These are phyloP conservation scores for Drosophila tanythrix DNA, from an alignment of 2,888 invertebrate genomes.

Conservation along the genomic window DNA sequence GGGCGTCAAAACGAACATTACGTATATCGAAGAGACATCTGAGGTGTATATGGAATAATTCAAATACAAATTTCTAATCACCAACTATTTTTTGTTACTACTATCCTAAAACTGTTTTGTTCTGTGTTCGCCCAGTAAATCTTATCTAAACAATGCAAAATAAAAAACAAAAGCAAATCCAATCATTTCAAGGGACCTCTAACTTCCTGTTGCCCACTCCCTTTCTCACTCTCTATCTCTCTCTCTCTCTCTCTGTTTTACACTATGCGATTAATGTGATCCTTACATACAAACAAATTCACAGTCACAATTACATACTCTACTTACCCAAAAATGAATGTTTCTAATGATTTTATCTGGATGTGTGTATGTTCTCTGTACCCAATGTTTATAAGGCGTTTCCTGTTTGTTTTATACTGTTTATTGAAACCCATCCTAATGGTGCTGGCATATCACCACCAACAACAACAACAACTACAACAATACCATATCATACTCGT, in stretches of 20 bases:
- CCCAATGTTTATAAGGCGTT: slow-evolving; percentile 44
- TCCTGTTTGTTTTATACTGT: slow-evolving; percentile 45
- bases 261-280: slow-evolving; percentile 45
- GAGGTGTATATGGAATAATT: slow-evolving; percentile 88
- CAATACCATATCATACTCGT: slow-evolving; percentile 32
- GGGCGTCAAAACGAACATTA: slow-evolving; percentile 97
- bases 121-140: slow-evolving; percentile 56
- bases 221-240: slow-evolving; percentile 24
- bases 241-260: slow-evolving; percentile 25
- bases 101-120: slow-evolving; percentile 62
- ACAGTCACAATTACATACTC: slow-evolving; percentile 44
- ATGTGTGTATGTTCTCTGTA: slow-evolving; percentile 23
- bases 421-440: slow-evolving; percentile 72
- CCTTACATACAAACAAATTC: slow-evolving; percentile 41
- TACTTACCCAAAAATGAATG: slow-evolving; percentile 49
- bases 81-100: slow-evolving; percentile 33
- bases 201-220: slow-evolving; percentile 56
- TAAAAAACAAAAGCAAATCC: neutral
- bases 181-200: slow-evolving; percentile 35
- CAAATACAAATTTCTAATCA: slow-evolving; percentile 36
- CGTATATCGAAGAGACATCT: slow-evolving; percentile 95
- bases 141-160: slow-evolving; percentile 16
- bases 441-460: slow-evolving; percentile 69
- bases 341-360: slow-evolving; percentile 44
- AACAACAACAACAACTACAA: slow-evolving; percentile 13